phyloP scores from a whole-genome alignment of 2,888 invertebrate species.

The Cheilosia soror region DNA sequence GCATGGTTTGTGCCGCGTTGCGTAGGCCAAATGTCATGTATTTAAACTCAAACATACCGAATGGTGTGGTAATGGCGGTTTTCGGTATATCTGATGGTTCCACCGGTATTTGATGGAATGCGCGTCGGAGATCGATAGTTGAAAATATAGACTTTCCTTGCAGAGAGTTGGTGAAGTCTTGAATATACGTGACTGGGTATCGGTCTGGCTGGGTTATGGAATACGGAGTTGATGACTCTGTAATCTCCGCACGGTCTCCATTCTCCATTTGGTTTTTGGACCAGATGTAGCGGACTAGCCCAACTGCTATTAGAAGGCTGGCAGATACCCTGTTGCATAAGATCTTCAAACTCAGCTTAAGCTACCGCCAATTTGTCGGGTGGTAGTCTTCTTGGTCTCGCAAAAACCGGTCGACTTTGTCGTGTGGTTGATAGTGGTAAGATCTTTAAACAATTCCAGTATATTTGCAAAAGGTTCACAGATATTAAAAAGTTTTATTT shows the following conservation, averaged over 20 bases:
- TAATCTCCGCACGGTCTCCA: slow-evolving; percentile 66
- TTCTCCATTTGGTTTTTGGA: slow-evolving; percentile 56
- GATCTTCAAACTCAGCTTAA: slow-evolving; percentile 61
- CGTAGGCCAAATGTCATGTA: slow-evolving; percentile 22
- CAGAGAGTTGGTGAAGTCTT: slow-evolving; percentile 19
- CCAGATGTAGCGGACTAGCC: slow-evolving; percentile 59
- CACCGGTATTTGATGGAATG: slow-evolving; percentile 41
- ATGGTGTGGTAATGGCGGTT: slow-evolving; percentile 61
- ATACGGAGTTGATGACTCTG: slow-evolving; percentile 43
- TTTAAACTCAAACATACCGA: slow-evolving; percentile 35
- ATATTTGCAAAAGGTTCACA: slow-evolving; percentile 14
- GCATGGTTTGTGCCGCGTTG: not conserved
- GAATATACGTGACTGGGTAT: slow-evolving; percentile 61
- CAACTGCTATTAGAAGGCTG: slow-evolving; percentile 67
- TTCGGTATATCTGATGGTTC: slow-evolving; percentile 30
- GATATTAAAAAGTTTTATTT: slow-evolving; percentile 32
- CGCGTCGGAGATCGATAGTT: slow-evolving; percentile 9
- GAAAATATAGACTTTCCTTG: slow-evolving; percentile 11
- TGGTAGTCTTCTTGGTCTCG: slow-evolving; percentile 76
- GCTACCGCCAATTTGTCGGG: slow-evolving; percentile 76
- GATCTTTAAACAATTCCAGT: slow-evolving; percentile 33
- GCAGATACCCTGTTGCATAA: slow-evolving; percentile 78
- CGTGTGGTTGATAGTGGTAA: slow-evolving; percentile 28
- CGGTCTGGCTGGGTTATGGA: slow-evolving; percentile 76
- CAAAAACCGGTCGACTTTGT: slow-evolving; percentile 42